Evolutionary conservation across 2,113 vertebrate genomes (phyloP).

Genomic region (Tupaia chinensis): DNA sequence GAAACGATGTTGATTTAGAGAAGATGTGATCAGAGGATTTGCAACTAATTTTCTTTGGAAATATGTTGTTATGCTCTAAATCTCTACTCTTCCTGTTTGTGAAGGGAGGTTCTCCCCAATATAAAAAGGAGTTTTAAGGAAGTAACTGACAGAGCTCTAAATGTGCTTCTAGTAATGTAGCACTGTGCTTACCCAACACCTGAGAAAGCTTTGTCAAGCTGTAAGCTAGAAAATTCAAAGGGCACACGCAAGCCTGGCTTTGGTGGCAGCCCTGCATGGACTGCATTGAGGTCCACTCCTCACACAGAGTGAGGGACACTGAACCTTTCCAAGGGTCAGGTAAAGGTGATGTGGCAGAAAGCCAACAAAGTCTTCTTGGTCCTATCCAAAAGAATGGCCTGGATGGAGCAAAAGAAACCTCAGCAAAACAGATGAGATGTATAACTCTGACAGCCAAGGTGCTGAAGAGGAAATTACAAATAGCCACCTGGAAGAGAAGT

Average conservation of each 20-base stretch:
- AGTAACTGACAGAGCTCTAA: neutral
- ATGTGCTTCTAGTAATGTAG: neutral
- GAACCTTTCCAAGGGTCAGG: neutral
- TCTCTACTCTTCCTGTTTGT: neutral
- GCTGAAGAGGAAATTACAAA: neutral
- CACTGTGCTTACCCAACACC: neutral
- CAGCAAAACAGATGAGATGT: neutral
- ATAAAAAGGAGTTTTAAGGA: neutral
- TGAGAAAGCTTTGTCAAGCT: neutral
- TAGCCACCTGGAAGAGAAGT: neutral
- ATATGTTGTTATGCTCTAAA: neutral
- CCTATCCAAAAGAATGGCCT: neutral
- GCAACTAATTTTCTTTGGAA: conserved; percentile 11
- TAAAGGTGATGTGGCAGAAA: neutral
- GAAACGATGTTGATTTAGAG: neutral
- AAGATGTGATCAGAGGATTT: neutral
- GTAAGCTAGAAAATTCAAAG: neutral
- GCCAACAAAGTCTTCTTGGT: neutral
- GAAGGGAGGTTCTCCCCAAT: neutral
- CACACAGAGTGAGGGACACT: neutral
- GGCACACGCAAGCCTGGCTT: neutral
- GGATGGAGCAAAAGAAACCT: neutral
- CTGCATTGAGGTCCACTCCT: neutral
- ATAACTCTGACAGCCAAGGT: neutral
- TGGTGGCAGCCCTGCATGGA: neutral